Evolutionary conservation across 2,113 vertebrate species (phyloP), one percentile per base, ranked within the genome.

Genomic region (Ursus arctos): DNA sequence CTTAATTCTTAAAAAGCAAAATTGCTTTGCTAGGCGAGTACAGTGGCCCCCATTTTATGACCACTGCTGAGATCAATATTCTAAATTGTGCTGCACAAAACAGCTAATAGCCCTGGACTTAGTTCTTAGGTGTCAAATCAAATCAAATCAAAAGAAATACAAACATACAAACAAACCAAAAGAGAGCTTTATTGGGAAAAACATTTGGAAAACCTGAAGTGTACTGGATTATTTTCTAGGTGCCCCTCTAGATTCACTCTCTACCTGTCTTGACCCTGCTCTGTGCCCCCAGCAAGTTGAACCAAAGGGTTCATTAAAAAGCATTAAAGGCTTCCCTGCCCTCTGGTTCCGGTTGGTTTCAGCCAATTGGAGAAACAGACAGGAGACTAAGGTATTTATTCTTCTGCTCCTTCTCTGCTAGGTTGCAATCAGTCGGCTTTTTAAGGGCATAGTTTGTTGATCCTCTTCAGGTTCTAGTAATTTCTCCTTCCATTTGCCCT

Each of bases 1-100:
- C 33, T 90, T 55, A 59, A 65, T 31, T 88, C 93, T 85, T 65
- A 59, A 95, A 92, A 79, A 82, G 49, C 15, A 94, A 83, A 93
- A 93, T 7, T 57, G 67, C 18, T 26, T 53, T 51, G 19, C 18
- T 15, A 57, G n/a, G 16, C 12, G 84, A 87, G 55, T 19, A 87
- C 24, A 76, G 7, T 57, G 26, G 33, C 28, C 11, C 47, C 15
- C 26, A 61, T 43, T 81, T 95, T 90, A 74, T 53, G 83, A 87
- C 28, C 40, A 40, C 12, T 85, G 12, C 16, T 82, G 63, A 53
- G 43, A 80, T 76, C 53, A 81, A 63, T 63, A 84, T 10, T 94
- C 71, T 71, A 94, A 93, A 69, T n/a, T 96, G 40, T 65, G 19
- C 11, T 79, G 6, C 7, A 51, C 2, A 67, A 47, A 94, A 88